These are phyloP conservation scores for Betta splendens DNA, from an alignment of 2,797 vertebrate species.

Conservation along the genomic window DNA sequence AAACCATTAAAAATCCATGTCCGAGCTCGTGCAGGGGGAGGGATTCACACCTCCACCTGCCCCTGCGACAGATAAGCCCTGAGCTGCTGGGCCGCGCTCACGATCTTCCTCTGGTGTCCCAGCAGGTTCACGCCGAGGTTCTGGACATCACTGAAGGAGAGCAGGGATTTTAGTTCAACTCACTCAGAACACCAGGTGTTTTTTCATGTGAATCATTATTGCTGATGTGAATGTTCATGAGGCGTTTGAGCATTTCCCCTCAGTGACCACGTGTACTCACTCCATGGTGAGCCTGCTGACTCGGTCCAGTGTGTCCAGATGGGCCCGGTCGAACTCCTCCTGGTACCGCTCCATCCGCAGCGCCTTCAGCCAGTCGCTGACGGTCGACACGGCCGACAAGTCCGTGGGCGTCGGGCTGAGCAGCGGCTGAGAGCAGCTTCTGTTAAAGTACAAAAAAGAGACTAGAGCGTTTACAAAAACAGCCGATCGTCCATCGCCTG, in stretches of 20 bases:
- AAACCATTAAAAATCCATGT: conserved; percentile 32
- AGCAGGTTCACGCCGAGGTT: conserved; percentile 92
- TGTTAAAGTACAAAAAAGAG: conserved; percentile 36
- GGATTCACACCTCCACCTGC: conserved; percentile 83
- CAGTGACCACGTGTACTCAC: conserved; percentile 68
- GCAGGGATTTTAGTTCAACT: conserved; percentile 15
- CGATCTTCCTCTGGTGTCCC: conserved; percentile 96
- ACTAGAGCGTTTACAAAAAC: conserved; percentile 1
- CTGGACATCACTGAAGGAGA: conserved; percentile 87
- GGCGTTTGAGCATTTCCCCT: too few relatives aligned
- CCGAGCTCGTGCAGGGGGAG: conserved; percentile 24
- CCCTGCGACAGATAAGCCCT: conserved; percentile 81
- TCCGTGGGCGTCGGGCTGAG: conserved; percentile 84
- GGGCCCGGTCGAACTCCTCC: conserved; percentile 90
- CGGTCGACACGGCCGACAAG: conserved; percentile 79
- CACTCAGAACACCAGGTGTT: neutral
- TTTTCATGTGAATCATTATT: too few relatives aligned
- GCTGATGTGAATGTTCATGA: too few relatives aligned
- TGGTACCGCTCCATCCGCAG: conserved; percentile 95
- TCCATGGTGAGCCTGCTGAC: conserved; percentile 84
- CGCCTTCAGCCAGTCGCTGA: conserved; percentile 92
- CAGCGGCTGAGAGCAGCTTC: conserved; percentile 82
- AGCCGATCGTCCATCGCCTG: conserved; percentile 20
- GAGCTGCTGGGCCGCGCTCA: conserved; percentile 91
- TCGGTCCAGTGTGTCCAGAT: conserved; percentile 91